Evolutionary conservation across 2,113 vertebrate species (phyloP).

Genomic region (Merops nubicus): DNA sequence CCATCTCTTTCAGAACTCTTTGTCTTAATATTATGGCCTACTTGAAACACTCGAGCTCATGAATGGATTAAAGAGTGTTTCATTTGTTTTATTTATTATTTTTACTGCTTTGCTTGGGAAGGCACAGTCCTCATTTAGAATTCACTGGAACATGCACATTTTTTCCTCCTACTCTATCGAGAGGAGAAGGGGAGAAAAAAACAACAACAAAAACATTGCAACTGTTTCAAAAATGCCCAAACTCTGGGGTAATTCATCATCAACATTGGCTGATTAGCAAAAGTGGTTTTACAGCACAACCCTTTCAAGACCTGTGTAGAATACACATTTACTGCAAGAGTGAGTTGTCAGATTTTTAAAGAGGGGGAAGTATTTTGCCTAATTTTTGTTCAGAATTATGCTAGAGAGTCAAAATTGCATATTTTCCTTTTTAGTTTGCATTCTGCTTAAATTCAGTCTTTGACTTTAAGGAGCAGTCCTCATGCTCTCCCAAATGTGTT

Average conservation of each 20-base stretch:
- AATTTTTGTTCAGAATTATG: background rate
- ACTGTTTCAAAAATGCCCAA: constrained; percentile 68
- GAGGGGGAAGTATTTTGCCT: background rate
- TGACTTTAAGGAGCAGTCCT: constrained; percentile 42
- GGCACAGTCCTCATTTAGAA: constrained; percentile 62
- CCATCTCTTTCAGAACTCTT: constrained; percentile 50
- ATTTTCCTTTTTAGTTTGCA: background rate
- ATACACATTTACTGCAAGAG: background rate
- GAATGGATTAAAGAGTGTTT: constrained; percentile 69
- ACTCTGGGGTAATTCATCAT: constrained; percentile 68
- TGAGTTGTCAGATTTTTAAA: background rate
- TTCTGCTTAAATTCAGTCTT: constrained; percentile 21
- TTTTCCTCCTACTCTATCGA: background rate
- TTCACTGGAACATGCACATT: constrained; percentile 53
- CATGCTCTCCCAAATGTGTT: background rate
- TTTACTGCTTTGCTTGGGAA: constrained; percentile 61
- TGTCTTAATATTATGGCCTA: constrained; percentile 59
- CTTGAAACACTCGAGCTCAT: constrained; percentile 58
- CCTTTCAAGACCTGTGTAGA: background rate
- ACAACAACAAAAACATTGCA: constrained; percentile 37
- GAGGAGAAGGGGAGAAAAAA: constrained; percentile 12
- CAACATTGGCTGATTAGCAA: background rate
- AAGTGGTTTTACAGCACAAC: background rate
- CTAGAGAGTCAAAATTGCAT: background rate
- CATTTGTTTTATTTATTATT: constrained; percentile 71